Percentiles rank a stretch among this genome's conserved stretches.
phyloP scores from a whole-genome alignment of 92 coral and sea anemone species.

The Palythoa heliodiscus region DNA sequence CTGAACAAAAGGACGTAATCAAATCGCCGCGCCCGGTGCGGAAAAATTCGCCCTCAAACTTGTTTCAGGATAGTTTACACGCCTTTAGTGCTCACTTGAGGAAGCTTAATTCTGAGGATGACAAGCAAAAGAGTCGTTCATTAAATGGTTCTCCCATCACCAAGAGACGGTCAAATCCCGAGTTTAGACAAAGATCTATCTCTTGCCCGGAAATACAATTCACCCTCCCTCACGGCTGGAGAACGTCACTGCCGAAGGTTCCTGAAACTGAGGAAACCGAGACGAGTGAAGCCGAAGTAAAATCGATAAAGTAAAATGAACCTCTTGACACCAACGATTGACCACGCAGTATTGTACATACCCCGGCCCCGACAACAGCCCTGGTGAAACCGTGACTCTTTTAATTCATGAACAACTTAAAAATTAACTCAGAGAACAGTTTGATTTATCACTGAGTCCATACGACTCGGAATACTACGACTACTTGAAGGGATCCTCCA shows the following conservation, averaged over 20 bases:
- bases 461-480: too few species aligned
- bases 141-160: constrained; percentile 76
- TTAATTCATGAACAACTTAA: too few species aligned
- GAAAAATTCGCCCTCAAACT: constrained; percentile 57
- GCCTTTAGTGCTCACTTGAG: constrained; percentile 62
- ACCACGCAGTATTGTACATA: too few species aligned
- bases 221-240: constrained; percentile 75
- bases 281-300: constrained; percentile 14
- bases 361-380: too few species aligned
- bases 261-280: constrained; percentile 80
- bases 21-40: constrained; percentile 87
- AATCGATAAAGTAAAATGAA: neutral
- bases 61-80: constrained; percentile 62
- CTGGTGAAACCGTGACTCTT: too few species aligned
- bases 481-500: too few species aligned
- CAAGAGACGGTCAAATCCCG: constrained; percentile 63
- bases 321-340: neutral
- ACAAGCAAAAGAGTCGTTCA: constrained; percentile 50
- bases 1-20: constrained; percentile 62
- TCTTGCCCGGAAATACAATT: constrained; percentile 90
- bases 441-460: too few species aligned
- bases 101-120: constrained; percentile 36
- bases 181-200: constrained; percentile 84
- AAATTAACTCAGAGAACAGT: too few species aligned
- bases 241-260: constrained; percentile 79